Percentiles rank a stretch among this genome's conserved stretches.
Evolutionary conservation across 2,888 invertebrate genomes (phyloP).

Genomic region (Lasioglossum morio): DNA sequence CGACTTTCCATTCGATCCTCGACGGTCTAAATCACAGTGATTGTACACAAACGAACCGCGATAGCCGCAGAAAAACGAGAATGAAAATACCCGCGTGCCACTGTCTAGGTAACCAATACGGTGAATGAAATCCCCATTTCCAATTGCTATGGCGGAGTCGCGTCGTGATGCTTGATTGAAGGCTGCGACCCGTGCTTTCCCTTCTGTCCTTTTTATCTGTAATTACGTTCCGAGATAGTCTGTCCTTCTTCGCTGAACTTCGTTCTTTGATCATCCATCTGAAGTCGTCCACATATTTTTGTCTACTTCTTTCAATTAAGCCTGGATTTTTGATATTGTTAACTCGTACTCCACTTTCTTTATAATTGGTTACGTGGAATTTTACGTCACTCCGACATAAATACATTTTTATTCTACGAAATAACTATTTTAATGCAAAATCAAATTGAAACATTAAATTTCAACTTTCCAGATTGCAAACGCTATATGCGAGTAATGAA

Average conservation of each 20-base stretch:
- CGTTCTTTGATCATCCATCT: neutral
- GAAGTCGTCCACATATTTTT: neutral
- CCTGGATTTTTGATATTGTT: neutral
- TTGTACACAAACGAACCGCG: neutral
- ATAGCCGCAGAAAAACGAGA: neutral
- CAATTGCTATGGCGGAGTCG: neutral
- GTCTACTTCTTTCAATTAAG: neutral
- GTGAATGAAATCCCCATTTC: constrained; percentile 3
- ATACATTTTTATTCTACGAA: too few relatives aligned
- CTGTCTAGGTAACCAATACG: neutral
- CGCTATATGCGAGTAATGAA: too few relatives aligned
- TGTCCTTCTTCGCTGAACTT: neutral
- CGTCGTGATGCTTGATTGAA: neutral
- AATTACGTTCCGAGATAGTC: neutral
- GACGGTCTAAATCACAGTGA: neutral
- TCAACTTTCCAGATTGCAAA: too few relatives aligned
- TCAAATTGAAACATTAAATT: too few relatives aligned
- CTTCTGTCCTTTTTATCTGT: neutral
- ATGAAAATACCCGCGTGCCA: neutral
- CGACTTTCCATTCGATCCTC: neutral
- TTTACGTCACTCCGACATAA: too few relatives aligned
- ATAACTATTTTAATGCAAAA: too few relatives aligned
- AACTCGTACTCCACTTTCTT: too few relatives aligned
- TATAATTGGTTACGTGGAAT: too few relatives aligned
- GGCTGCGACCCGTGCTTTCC: neutral